phyloP scores from a whole-genome alignment of 35 echinoderm and acorn worm species.

The Ophiothrix spiculata region DNA sequence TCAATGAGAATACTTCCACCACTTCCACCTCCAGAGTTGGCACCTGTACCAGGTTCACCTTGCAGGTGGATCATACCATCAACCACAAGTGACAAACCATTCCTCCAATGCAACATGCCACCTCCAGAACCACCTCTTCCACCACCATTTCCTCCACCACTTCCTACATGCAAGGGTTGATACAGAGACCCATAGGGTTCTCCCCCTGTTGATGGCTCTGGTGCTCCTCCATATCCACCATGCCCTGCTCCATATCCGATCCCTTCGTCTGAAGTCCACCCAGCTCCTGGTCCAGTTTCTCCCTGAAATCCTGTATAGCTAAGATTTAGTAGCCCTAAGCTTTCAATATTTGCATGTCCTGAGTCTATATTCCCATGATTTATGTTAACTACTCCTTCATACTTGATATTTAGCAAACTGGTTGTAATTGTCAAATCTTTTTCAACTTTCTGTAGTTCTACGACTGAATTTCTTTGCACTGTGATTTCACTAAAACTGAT shows the following conservation, averaged over 20 bases:
- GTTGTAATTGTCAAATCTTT: constrained; percentile 67
- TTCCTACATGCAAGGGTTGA: constrained; percentile 57
- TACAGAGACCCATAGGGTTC: constrained; percentile 72
- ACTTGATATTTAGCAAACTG: constrained; percentile 63
- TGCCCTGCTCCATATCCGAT: constrained; percentile 74
- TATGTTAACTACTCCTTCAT: constrained; percentile 63
- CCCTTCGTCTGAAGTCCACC: constrained; percentile 50
- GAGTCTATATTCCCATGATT: constrained; percentile 78
- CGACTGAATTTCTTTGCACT: constrained; percentile 67
- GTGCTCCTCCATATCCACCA: constrained; percentile 83
- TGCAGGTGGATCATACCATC: constrained; percentile 63
- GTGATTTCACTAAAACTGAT: constrained; percentile 77
- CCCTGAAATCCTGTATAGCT: constrained; percentile 54
- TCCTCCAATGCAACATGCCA: constrained; percentile 67
- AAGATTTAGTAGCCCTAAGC: constrained; percentile 65
- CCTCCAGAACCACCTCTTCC: constrained; percentile 77
- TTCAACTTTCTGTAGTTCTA: constrained; percentile 58
- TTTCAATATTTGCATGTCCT: constrained; percentile 72
- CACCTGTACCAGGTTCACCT: constrained; percentile 53
- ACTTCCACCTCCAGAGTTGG: constrained; percentile 79
- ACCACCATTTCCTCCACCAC: constrained; percentile 79
- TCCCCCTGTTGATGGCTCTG: constrained; percentile 59
- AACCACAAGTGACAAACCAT: constrained; percentile 57
- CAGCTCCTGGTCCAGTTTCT: constrained; percentile 58
- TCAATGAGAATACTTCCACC: constrained; percentile 78